Evolutionary conservation across 2,113 vertebrate species (phyloP).

Genomic region (Notechis scutatus): DNA sequence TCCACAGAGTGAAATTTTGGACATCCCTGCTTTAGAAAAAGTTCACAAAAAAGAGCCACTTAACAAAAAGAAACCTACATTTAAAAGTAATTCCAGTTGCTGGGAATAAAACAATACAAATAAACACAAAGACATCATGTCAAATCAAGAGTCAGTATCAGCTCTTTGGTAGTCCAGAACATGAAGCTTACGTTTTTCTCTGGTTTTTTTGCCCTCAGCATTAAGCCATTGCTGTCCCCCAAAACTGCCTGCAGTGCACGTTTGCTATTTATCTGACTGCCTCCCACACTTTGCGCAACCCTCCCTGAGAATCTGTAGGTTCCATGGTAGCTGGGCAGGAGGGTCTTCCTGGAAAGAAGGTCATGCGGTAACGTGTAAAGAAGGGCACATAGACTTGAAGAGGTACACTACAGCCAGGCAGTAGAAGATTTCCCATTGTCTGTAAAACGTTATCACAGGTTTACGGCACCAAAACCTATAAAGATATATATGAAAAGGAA

Average conservation of each 20-base stretch:
- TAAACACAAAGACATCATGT: slow-evolving; percentile 39
- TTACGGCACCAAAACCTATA: slow-evolving; percentile 65
- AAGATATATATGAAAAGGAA: slow-evolving; percentile 56
- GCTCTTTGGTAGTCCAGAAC: slow-evolving; percentile 43
- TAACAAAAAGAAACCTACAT: slow-evolving; percentile 45
- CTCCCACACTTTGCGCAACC: slow-evolving; percentile 49
- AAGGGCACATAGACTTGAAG: slow-evolving; percentile 53
- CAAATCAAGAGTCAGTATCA: slow-evolving; percentile 46
- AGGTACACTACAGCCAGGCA: slow-evolving; percentile 61
- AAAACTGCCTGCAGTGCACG: slow-evolving; percentile 6
- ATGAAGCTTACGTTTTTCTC: neutral
- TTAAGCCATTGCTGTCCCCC: slow-evolving; percentile 52
- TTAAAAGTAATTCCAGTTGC: slow-evolving; percentile 48
- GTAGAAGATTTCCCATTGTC: slow-evolving; percentile 46
- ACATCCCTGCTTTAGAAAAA: slow-evolving; percentile 46
- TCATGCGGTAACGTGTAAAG: slow-evolving; percentile 59
- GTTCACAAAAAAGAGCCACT: slow-evolving; percentile 33
- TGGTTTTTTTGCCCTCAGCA: slow-evolving; percentile 25
- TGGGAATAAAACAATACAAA: slow-evolving; percentile 48
- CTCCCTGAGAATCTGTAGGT: slow-evolving; percentile 50
- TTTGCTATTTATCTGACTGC: slow-evolving; percentile 44
- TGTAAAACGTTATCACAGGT: slow-evolving; percentile 64
- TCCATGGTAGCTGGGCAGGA: slow-evolving; percentile 35
- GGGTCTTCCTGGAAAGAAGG: slow-evolving; percentile 66
- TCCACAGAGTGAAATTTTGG: slow-evolving; percentile 47